phyloP scores from a whole-genome alignment of 2,888 invertebrate genomes.

The Sussaba pulchella region DNA sequence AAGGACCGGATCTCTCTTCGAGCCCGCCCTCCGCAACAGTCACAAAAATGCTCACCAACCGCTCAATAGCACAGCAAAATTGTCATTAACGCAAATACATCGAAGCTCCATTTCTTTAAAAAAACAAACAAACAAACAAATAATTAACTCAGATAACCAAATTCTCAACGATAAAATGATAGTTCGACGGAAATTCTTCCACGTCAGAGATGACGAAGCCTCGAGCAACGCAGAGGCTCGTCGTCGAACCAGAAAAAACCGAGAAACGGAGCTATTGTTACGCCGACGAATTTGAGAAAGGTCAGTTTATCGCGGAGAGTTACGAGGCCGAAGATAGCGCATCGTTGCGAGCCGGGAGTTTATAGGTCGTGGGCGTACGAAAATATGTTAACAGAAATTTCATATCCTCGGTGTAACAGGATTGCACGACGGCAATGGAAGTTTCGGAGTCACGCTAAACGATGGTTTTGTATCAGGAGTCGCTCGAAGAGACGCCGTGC shows the following conservation, averaged over 20 bases:
- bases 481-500: conserved; percentile 5
- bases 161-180: no score
- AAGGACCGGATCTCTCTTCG: conserved; percentile 4
- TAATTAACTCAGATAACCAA: no score
- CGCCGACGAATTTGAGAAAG: conserved; percentile 62
- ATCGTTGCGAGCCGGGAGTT: conserved; percentile 6
- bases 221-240: no score
- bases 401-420: conserved; percentile 78
- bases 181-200: no score
- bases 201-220: neutral
- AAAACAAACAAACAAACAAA: no score
- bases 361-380: conserved; percentile 64
- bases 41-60: no score
- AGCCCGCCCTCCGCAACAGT: no score
- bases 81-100: no score
- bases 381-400: conserved; percentile 80
- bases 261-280: neutral
- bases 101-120: no score
- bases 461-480: conserved; percentile 16
- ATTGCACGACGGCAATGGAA: conserved; percentile 66
- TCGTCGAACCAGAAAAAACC: no score
- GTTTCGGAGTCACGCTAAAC: conserved; percentile 23
- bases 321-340: conserved; percentile 19
- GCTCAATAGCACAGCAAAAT: no score
- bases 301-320: conserved; percentile 2